Evolutionary conservation across 2,113 vertebrate species (phyloP).

Genomic region (Lasiurus cinereus): DNA sequence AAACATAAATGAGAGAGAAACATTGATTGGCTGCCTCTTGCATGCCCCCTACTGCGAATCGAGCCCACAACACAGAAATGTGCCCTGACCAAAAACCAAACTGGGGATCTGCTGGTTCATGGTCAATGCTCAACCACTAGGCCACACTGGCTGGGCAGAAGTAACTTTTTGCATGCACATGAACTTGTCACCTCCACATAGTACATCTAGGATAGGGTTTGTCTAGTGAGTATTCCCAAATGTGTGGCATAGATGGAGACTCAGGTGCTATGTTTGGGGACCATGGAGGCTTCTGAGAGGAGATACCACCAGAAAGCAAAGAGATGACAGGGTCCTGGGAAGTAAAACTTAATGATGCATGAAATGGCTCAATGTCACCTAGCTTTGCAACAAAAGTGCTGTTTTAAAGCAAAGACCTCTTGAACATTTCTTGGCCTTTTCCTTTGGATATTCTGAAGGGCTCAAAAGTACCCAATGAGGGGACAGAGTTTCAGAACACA

Average conservation of each 20-base stretch:
- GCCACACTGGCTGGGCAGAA: neutral
- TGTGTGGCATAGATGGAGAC: neutral
- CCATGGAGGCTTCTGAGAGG: neutral
- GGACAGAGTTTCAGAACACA: neutral
- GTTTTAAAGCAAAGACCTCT: neutral
- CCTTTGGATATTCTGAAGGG: neutral
- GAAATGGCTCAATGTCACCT: neutral
- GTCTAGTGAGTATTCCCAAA: neutral
- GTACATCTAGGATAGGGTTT: fast-evolving
- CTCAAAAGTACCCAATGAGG: neutral
- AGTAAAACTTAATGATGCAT: constrained; percentile 39
- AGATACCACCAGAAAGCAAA: neutral
- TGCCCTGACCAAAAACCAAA: too few species aligned
- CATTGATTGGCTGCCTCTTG: too few species aligned
- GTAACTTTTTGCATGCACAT: neutral
- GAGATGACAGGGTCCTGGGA: neutral
- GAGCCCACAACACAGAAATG: too few species aligned
- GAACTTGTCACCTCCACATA: neutral
- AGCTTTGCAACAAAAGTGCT: neutral
- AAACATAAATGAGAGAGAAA: too few species aligned
- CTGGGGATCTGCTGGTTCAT: too few species aligned
- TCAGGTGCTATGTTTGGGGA: neutral
- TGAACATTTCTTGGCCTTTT: neutral
- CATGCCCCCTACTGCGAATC: too few species aligned
- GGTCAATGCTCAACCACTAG: too few species aligned